Base-by-base conservation (phyloP, 2,797 vertebrate species). In the Channallabes apus region DNA sequence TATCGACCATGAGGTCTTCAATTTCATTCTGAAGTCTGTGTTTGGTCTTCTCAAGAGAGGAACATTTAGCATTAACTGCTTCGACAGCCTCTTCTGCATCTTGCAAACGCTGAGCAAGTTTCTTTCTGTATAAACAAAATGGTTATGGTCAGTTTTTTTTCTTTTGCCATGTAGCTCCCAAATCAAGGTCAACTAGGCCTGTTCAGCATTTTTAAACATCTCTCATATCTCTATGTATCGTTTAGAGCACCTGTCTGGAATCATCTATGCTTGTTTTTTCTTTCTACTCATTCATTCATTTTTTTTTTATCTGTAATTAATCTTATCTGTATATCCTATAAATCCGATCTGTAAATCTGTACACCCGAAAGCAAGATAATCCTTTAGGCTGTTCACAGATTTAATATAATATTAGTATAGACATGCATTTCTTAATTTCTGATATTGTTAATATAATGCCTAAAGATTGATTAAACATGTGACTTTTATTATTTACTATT, bases 1-100 rank as follows among this genome's bases (percentile, higher is more conserved):
- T 87, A 0, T 96, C 96, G 0, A 94, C 94, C 95, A 95, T 96
- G 4, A 96, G 91, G 89, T 96, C 96, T 88, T 96, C 96, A 0
- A 96, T 95, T 90, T 97, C 96, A 0, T 94, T 95, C 91, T 96
- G 96, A 84, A 96, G 90, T 3, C 96, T 92, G 89, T 97, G 96
- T 83, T 96, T 96, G 86, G 95, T 96, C 91, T 96, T 96, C 89
- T 96, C 95, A 90, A 96, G 86, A 0, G 96, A 96, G 1, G 95
- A 96, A 85, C 95, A 96, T 87, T 96, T 96, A 89, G 95, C 95
- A 0, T 96, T 96, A 73, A 94, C 94, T 0, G 95, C 96, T 89
- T 96, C 96, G 84, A 96, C 94, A 0, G 94, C 94, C 87, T 96
- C 95, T 87, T 96, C 96, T 0, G 96, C 96, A 0, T 96, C 96